Conservation (phyloP, 2,113 vertebrate genomes). For the Psophia crepitans region DNA sequence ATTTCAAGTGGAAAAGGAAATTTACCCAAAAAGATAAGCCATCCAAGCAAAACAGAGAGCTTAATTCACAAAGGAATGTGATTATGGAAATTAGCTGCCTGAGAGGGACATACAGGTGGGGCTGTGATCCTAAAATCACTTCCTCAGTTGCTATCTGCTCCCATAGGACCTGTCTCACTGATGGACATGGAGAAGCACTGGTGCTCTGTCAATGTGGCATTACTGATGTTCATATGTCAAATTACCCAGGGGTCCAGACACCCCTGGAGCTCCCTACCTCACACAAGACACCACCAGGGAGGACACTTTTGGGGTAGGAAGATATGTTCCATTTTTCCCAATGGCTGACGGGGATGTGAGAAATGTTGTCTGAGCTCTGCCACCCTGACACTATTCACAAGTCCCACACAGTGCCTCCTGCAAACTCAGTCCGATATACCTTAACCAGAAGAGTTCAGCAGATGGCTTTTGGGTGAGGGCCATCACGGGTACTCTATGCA, state of each 20-base stretch:
- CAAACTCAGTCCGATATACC: background rate
- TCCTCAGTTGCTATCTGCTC: background rate
- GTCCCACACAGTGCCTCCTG: background rate
- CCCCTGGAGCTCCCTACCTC: background rate
- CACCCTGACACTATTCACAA: background rate
- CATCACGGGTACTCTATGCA: background rate
- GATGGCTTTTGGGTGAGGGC: background rate
- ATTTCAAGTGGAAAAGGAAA: background rate
- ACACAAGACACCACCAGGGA: background rate
- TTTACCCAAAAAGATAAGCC: background rate
- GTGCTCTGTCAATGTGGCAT: rapidly evolving
- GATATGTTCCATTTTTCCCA: background rate
- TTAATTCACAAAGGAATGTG: background rate
- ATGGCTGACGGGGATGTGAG: background rate
- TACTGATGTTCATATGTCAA: background rate
- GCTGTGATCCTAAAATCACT: background rate
- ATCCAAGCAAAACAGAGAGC: background rate
- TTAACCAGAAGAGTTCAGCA: background rate
- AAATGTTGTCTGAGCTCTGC: background rate
- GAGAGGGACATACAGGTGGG: background rate
- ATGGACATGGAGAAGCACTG: background rate
- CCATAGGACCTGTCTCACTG: background rate
- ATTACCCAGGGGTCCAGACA: no score
- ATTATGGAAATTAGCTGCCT: background rate
- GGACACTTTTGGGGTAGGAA: background rate